Conservation (phyloP, 2,888 invertebrate genomes). For the Pristionchus fissidentatus region DNA sequence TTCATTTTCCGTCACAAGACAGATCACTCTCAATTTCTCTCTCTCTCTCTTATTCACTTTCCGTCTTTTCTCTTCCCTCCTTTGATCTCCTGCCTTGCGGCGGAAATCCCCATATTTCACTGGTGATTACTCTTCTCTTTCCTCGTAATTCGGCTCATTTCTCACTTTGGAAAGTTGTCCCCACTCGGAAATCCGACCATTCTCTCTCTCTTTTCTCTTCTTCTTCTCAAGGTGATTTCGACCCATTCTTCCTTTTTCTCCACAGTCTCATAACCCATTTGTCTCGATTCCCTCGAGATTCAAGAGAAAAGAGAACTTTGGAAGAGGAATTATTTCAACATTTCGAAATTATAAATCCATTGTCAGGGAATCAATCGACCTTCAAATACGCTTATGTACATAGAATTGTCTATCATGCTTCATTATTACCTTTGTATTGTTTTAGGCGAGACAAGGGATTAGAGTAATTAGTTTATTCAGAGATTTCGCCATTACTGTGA, state of each 20-base stretch:
- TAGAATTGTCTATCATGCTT: too few species aligned
- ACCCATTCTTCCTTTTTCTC: constrained; percentile 21
- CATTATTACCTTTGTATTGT: too few species aligned
- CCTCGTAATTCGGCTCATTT: constrained; percentile 40
- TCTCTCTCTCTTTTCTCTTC: not conserved
- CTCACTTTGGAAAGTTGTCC: constrained; percentile 29
- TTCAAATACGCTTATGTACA: too few species aligned
- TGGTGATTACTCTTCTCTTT: constrained; percentile 29
- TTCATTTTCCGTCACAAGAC: not conserved
- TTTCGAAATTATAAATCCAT: too few species aligned
- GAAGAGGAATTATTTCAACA: too few species aligned
- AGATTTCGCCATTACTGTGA: too few species aligned
- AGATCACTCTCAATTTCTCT: not conserved
- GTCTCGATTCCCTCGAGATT: not conserved
- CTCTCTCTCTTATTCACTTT: not conserved
- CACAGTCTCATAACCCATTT: constrained; percentile 14
- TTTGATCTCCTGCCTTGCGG: not conserved
- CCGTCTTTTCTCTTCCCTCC: not conserved
- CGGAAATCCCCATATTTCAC: constrained; percentile 25
- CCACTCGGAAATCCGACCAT: constrained; percentile 30
- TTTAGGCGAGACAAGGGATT: too few species aligned
- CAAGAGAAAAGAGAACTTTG: not conserved
- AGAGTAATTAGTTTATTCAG: too few species aligned
- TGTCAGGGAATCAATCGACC: too few species aligned
- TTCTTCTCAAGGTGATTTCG: constrained; percentile 1